phyloP scores from a whole-genome alignment of 1,140 invertebrate genomes.

The Ladona fulva region DNA sequence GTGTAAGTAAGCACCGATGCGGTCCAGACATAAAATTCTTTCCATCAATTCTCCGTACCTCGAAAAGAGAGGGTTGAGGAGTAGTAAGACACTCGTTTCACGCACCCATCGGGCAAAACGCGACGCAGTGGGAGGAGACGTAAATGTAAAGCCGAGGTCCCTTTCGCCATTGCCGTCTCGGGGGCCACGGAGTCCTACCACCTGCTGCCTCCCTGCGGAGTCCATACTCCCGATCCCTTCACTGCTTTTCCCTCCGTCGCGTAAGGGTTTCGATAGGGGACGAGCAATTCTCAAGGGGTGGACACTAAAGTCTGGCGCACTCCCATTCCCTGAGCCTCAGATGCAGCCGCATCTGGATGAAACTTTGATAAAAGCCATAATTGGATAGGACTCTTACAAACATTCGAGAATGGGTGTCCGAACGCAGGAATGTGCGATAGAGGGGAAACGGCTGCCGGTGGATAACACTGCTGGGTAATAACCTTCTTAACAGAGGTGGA shows the following conservation, averaged over 20 bases:
- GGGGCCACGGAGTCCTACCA: neutral
- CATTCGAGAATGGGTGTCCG: neutral
- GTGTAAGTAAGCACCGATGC: too few species aligned
- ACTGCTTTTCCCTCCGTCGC: neutral
- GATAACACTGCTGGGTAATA: neutral
- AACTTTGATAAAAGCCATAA: conserved; percentile 5
- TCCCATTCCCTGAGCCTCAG: neutral
- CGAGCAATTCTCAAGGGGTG: neutral
- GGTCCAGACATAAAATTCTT: too few species aligned
- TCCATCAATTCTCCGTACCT: too few species aligned
- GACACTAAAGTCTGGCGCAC: neutral
- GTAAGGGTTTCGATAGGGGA: neutral
- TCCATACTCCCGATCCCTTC: neutral
- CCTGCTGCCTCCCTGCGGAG: neutral
- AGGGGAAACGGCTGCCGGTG: neutral
- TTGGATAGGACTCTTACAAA: neutral
- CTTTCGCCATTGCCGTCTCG: neutral
- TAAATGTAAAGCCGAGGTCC: too few species aligned
- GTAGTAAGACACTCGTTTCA: too few species aligned
- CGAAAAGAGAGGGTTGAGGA: too few species aligned
- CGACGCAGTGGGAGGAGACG: too few species aligned
- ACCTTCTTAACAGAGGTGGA: too few species aligned
- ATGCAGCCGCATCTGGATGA: neutral
- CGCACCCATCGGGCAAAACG: too few species aligned
- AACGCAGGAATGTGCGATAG: neutral